Conservation (phyloP, 1,140 invertebrate genomes). For the Ridgeia piscesae region DNA sequence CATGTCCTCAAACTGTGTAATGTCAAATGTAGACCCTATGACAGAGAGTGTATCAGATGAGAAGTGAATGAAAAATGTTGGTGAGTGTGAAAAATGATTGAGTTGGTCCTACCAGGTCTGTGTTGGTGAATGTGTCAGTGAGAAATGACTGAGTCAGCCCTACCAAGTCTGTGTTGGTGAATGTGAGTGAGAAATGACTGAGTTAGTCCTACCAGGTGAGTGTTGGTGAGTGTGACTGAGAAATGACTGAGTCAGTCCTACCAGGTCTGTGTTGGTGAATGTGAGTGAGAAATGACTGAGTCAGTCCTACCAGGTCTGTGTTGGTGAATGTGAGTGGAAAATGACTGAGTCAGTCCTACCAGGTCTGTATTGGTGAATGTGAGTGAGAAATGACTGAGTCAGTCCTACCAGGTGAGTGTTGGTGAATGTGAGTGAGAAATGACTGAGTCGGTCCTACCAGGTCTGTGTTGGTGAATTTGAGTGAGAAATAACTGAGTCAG, state of each 20-base stretch:
- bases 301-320: constrained; percentile 66
- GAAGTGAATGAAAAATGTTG: too few species aligned
- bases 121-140: constrained; percentile 76
- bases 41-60: neutral
- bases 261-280: constrained; percentile 78
- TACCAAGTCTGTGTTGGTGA: constrained; percentile 78
- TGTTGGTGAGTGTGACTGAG: constrained; percentile 75
- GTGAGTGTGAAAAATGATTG: neutral
- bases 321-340: constrained; percentile 73
- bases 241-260: constrained; percentile 47
- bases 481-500: constrained; percentile 35
- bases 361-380: constrained; percentile 79
- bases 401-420: constrained; percentile 70
- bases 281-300: constrained; percentile 57
- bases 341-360: constrained; percentile 51
- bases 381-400: constrained; percentile 51
- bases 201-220: constrained; percentile 66
- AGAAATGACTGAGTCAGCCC: constrained; percentile 32
- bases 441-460: constrained; percentile 61
- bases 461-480: constrained; percentile 78
- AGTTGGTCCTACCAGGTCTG: constrained; percentile 66
- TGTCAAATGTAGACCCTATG: neutral
- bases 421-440: constrained; percentile 69
- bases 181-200: constrained; percentile 61
- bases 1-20: neutral